Evolutionary conservation across 92 coral and sea anemone genomes (phyloP), one percentile per base, ranked within the genome.

Genomic region (Desmophyllum pertusum): DNA sequence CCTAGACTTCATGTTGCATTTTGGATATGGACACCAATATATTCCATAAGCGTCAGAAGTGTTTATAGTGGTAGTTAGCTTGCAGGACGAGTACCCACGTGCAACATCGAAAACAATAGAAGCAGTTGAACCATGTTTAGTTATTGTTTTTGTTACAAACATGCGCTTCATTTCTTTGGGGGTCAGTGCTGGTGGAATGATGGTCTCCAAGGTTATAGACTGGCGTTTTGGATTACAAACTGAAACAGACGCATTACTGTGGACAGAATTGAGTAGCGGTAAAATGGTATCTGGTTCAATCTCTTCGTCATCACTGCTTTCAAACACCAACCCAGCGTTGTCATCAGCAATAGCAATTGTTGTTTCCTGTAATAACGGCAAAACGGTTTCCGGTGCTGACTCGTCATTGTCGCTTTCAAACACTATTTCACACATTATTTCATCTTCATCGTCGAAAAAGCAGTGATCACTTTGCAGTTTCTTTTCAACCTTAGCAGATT

Each of bases 1-100:
- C 73, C 73, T 67, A 31, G 73, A 67, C 45, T 67, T 67, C 38
- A 4, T 67, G 73, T 35, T 17, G 17, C 73, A 67, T 67, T 67
- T 67, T 11, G 73, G 73, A 67, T 11, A 67, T 10, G 73, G 73
- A 67, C 73, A 67, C 73, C 45, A 35, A 19, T 55, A 55, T 13
- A 14, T 55, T 18, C 63, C 63, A 55, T 55, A 18, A 55, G n/a
- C 5, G n/a, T 55, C 63, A 18, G 63, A 21, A 14, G 21, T 17
- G 25, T 55, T 55, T 15, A 55, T 55, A 15, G 5, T 15, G 21
- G 63, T 55, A 18, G 21, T 55, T 6, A 55, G n/a, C 63, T 18
- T 55, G 63, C 63, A 55, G 17, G 25, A 55, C 2, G 63, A 55
- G 17, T n/a, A 21, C n/a, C 63, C 63, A 19, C 73, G 21, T 45